Evolutionary conservation across 2,797 vertebrate genomes (phyloP).

Genomic region (Anguilla anguilla): DNA sequence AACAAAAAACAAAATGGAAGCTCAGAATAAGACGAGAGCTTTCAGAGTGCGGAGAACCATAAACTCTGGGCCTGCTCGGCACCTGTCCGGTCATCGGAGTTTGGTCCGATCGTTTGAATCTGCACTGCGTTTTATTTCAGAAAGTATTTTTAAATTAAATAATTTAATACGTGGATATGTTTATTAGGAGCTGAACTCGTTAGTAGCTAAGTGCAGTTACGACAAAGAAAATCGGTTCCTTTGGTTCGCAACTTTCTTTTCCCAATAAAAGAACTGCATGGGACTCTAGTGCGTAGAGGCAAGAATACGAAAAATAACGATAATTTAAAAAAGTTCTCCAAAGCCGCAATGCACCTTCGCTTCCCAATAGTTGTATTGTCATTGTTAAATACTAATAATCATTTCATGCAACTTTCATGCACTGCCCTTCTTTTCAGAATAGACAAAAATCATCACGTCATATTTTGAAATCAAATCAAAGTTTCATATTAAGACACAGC

Average conservation of each 20-base stretch:
- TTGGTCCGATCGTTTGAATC: slow-evolving; percentile 49
- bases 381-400: background rate
- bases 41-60: slow-evolving; percentile 43
- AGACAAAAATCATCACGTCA: background rate
- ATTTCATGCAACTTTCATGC: background rate
- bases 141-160: slow-evolving; percentile 53
- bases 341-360: slow-evolving; percentile 2
- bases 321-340: slow-evolving; percentile 22
- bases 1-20: slow-evolving; percentile 39
- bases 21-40: slow-evolving; percentile 52
- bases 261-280: slow-evolving; percentile 43
- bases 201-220: slow-evolving; percentile 41
- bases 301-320: background rate
- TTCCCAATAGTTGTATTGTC: background rate
- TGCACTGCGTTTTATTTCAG: slow-evolving; percentile 42
- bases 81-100: slow-evolving; percentile 53
- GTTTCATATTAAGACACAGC: background rate
- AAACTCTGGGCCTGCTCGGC: slow-evolving; percentile 43
- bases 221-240: slow-evolving; percentile 32
- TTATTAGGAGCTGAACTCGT: slow-evolving; percentile 51
- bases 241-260: slow-evolving; percentile 29
- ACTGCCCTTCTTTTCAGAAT: background rate
- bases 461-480: background rate
- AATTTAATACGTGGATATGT: slow-evolving; percentile 46
- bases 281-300: slow-evolving; percentile 51